Evolutionary conservation across 2,113 vertebrate genomes (phyloP).

Genomic region (Hystrix cristata): DNA sequence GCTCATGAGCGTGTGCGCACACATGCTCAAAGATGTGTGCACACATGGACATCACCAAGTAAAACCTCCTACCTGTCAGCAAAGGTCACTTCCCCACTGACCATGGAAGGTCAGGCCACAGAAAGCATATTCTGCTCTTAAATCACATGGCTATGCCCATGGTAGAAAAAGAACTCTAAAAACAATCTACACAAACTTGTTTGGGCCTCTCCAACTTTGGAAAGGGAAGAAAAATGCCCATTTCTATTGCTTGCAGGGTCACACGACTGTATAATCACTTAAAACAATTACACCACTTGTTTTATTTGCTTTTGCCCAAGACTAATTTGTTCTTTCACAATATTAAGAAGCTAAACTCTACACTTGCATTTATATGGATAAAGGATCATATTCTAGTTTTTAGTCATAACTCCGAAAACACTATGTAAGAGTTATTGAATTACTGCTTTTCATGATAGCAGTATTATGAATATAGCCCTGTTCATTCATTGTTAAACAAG

Average conservation of each 20-base stretch:
- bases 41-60: background rate
- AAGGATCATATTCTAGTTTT: slow-evolving; percentile 20
- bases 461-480: background rate
- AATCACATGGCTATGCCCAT: background rate
- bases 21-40: background rate
- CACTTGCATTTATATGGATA: background rate
- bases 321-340: slow-evolving; percentile 5
- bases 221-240: slow-evolving; percentile 36
- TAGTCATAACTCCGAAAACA: slow-evolving; percentile 43
- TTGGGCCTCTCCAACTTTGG: background rate
- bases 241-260: background rate
- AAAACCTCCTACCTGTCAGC: background rate
- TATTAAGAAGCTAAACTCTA: background rate
- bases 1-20: background rate
- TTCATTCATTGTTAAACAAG: slow-evolving; percentile 29
- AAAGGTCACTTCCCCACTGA: background rate
- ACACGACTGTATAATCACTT: background rate
- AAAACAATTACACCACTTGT: background rate
- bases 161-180: background rate
- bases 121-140: background rate
- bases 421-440: background rate
- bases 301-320: slow-evolving; percentile 36
- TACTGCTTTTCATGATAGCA: background rate
- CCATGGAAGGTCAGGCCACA: background rate
- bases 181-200: background rate